Conservation (phyloP, 1,140 invertebrate genomes). For the Nasonia giraulti region DNA sequence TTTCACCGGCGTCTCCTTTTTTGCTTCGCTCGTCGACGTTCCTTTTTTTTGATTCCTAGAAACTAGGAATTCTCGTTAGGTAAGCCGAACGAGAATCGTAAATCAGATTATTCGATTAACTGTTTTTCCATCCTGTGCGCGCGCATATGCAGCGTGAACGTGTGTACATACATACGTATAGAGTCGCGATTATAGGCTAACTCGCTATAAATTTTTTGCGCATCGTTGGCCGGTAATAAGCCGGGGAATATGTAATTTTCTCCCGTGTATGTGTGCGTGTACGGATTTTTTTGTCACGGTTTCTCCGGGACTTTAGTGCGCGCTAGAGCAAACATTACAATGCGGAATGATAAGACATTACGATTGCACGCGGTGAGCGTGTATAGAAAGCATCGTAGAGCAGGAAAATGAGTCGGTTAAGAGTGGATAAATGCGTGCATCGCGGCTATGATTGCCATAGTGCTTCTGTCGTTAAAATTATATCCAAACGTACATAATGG, state of each 20-base stretch:
- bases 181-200: slow-evolving; percentile 37
- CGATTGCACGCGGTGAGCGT: slow-evolving; percentile 19
- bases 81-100: slow-evolving; percentile 44
- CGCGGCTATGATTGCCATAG: slow-evolving; percentile 1
- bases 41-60: slow-evolving; percentile 23
- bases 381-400: slow-evolving; percentile 34
- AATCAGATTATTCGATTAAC: slow-evolving; percentile 52
- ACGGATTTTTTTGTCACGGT: slow-evolving; percentile 37
- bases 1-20: not conserved
- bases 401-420: slow-evolving; percentile 36
- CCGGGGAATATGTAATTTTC: slow-evolving; percentile 49
- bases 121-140: slow-evolving; percentile 24
- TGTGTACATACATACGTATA: not conserved
- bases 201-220: slow-evolving; percentile 38
- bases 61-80: slow-evolving; percentile 41
- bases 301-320: slow-evolving; percentile 41
- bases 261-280: not conserved
- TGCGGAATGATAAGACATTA: slow-evolving; percentile 35
- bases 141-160: not conserved
- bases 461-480: slow-evolving; percentile 15
- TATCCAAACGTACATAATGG: not conserved
- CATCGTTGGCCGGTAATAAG: slow-evolving; percentile 38
- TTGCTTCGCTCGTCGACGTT: not conserved
- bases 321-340: slow-evolving; percentile 39
- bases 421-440: slow-evolving; percentile 12